Percentiles rank a stretch among this genome's conserved stretches.
Conservation (phyloP, 2,888 invertebrate species). For the Pterobdella sp. region DNA sequence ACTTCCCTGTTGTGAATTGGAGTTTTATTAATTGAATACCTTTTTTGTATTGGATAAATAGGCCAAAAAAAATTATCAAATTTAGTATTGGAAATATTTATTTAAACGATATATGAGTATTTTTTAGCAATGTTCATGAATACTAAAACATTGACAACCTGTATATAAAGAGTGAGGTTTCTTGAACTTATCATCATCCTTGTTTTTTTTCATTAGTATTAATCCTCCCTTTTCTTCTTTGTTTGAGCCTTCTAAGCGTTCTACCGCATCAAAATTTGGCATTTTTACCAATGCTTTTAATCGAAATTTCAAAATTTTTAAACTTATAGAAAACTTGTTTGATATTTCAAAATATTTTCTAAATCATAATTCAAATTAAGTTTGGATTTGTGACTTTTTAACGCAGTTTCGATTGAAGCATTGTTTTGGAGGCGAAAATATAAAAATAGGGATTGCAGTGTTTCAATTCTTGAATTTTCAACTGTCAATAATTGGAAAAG, state of each 20-base stretch:
- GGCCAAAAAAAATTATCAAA: neutral
- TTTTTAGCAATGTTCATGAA: neutral
- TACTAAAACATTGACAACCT: slow-evolving; percentile 34
- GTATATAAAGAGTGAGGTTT: slow-evolving; percentile 32
- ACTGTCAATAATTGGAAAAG: too few relatives aligned
- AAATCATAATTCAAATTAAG: too few relatives aligned
- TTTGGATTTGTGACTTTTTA: too few relatives aligned
- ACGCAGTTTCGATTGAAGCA: too few relatives aligned
- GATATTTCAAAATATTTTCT: too few relatives aligned
- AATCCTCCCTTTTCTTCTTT: slow-evolving; percentile 46
- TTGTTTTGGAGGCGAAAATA: too few relatives aligned
- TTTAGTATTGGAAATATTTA: neutral
- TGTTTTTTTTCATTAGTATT: slow-evolving; percentile 48
- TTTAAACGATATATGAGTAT: neutral
- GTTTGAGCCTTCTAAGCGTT: slow-evolving; percentile 47
- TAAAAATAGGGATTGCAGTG: too few relatives aligned
- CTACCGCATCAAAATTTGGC: slow-evolving; percentile 11
- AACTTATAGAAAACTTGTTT: too few relatives aligned
- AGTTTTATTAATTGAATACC: neutral
- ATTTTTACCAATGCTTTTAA: neutral
- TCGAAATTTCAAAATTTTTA: too few relatives aligned
- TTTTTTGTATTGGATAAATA: too few relatives aligned
- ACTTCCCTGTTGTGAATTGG: neutral
- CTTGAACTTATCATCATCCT: slow-evolving; percentile 33
- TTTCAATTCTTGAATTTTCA: too few relatives aligned